phyloP scores from a whole-genome alignment of 2,113 vertebrate genomes.

The Oenanthe oenanthe region DNA sequence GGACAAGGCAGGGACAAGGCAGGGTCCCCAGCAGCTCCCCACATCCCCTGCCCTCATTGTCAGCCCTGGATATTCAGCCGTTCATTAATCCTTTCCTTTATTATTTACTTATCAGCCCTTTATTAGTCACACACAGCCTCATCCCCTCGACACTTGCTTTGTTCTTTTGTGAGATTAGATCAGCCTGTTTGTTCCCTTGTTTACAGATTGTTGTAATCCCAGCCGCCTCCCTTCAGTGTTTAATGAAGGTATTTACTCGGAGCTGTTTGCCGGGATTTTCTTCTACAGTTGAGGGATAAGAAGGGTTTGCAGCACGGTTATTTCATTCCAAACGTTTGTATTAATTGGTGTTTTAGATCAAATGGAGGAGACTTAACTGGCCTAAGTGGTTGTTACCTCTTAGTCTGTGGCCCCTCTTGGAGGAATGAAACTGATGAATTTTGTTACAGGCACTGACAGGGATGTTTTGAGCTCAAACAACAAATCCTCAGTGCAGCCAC shows the following conservation, averaged over 20 bases:
- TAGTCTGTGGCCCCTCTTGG: background rate
- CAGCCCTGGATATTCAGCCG: background rate
- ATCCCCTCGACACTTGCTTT: background rate
- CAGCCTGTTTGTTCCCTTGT: background rate
- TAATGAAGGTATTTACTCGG: constrained; percentile 58
- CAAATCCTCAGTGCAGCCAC: background rate
- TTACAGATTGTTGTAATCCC: constrained; percentile 21
- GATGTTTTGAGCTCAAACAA: background rate
- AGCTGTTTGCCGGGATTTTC: constrained; percentile 38
- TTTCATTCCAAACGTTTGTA: background rate
- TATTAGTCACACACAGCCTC: background rate
- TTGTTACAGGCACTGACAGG: background rate
- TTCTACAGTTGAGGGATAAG: background rate
- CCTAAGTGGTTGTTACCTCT: background rate
- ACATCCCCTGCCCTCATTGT: background rate
- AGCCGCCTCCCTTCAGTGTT: constrained; percentile 7
- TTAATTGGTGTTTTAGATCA: background rate
- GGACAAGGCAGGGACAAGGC: background rate
- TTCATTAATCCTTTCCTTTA: background rate
- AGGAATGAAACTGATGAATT: background rate
- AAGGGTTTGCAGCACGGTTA: background rate
- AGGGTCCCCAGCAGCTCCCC: background rate
- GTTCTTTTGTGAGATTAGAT: background rate
- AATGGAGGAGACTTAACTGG: background rate
- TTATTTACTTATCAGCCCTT: background rate